Percentiles rank a stretch among this genome's conserved stretches.
phyloP scores from a whole-genome alignment of 1,140 invertebrate genomes.

The Stegodyphus dumicola region DNA sequence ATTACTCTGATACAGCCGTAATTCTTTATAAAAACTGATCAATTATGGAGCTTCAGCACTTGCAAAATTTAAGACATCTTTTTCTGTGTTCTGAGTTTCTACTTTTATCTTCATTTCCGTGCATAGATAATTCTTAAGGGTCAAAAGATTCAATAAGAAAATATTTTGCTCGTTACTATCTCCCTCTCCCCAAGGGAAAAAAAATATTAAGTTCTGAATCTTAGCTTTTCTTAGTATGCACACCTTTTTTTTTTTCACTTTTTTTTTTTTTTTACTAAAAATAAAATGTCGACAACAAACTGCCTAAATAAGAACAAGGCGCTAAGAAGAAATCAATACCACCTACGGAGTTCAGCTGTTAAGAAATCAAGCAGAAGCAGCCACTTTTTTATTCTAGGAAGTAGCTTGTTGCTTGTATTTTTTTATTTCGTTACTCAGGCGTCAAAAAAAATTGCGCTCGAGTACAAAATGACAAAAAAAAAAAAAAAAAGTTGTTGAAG shows the following conservation, averaged over 20 bases:
- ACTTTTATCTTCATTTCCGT: no score
- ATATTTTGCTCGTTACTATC: no score
- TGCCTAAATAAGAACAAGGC: constrained; percentile 44
- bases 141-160: no score
- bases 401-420: constrained; percentile 51
- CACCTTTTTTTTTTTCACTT: not conserved
- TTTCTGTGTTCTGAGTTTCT: no score
- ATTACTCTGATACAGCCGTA: no score
- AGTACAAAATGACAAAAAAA: not conserved
- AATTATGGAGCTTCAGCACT: no score
- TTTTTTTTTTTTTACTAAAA: not conserved
- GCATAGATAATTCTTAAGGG: no score
- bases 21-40: no score
- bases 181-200: not conserved
- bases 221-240: not conserved
- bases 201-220: not conserved
- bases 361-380: constrained; percentile 54
- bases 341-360: constrained; percentile 50
- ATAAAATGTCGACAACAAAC: constrained; percentile 36
- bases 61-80: no score
- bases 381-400: constrained; percentile 35
- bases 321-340: constrained; percentile 57
- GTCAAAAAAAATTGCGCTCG: not conserved
- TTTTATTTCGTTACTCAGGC: constrained; percentile 10
- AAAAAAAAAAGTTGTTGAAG: not conserved